phyloP scores from a whole-genome alignment of 2,797 vertebrate genomes.

The Sparus aurata region DNA sequence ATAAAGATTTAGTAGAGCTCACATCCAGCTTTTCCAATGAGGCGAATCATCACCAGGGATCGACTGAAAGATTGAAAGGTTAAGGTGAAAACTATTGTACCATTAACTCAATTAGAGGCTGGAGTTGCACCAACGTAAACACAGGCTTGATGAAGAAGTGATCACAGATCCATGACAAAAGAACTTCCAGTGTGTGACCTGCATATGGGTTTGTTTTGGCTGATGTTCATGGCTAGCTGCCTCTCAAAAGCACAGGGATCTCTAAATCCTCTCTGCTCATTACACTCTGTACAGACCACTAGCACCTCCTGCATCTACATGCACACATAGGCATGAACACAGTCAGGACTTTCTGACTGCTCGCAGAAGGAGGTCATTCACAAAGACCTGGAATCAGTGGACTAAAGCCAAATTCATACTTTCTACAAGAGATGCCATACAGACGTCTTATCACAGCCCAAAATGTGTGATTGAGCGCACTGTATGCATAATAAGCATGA shows the following conservation, averaged over 20 bases:
- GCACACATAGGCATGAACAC: not conserved
- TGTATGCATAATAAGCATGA: too few species aligned
- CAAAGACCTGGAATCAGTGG: not conserved
- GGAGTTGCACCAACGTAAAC: slow-evolving; percentile 78
- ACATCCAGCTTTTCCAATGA: slow-evolving; percentile 72
- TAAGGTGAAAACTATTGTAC: slow-evolving; percentile 62
- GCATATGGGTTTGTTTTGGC: slow-evolving; percentile 76
- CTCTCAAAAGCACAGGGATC: slow-evolving; percentile 59
- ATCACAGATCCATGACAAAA: slow-evolving; percentile 67
- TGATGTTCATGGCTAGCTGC: slow-evolving; percentile 56
- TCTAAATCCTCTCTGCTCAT: slow-evolving; percentile 45
- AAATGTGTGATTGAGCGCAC: too few species aligned
- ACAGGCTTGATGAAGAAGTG: slow-evolving; percentile 71
- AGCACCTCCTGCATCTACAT: slow-evolving; percentile 24
- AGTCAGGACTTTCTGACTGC: not conserved
- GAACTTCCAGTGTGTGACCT: slow-evolving; percentile 66
- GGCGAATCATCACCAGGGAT: slow-evolving; percentile 66
- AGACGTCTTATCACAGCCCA: too few species aligned
- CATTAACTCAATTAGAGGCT: slow-evolving; percentile 74
- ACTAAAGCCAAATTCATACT: too few species aligned
- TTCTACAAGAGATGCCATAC: too few species aligned
- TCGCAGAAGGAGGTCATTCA: not conserved
- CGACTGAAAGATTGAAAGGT: slow-evolving; percentile 45
- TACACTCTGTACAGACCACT: slow-evolving; percentile 17
- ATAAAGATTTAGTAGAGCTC: slow-evolving; percentile 59